Evolutionary conservation across 2,888 invertebrate genomes (phyloP), one percentile per base, ranked within the genome.

Genomic region (Pseudoips prasinana): DNA sequence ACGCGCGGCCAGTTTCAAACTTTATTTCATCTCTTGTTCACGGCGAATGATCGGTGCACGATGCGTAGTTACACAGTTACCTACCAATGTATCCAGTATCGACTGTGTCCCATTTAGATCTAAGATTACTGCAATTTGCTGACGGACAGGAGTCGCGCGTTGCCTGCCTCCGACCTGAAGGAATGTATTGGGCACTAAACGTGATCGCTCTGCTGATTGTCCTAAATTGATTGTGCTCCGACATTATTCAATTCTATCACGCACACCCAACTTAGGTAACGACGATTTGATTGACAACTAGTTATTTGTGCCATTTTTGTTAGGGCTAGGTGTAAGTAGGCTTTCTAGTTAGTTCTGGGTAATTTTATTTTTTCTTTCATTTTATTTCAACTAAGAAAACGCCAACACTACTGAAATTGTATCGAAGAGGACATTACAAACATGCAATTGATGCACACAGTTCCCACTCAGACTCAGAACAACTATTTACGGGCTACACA

Each of bases 21-120:
- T 81, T 79, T 78, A 76, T 74, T 78, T 77, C 78, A 75, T 82
- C 67, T 73, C 72, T 72, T 64, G 70, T 72, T 67, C 67, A 60
- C 61, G 59, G 62, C 63, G 72, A 76, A 73, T 76, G 75, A 74
- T 75, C 73, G 63, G 67, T 59, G 68, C 71, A 71, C 73, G 75
- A 76, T 73, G 71, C 73, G 65, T 73, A 66, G 62, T 68, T 73
- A 68, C 69, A 65, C 60, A 70, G 69, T 64, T 73, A 66, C 68
- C 57, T 73, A 66, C 68, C 57, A 71, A 73, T 63, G 68, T 72
- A 73, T 63, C 54, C 63, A 71, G 61, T 73, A 79, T 79, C 74
- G 76, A 74, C 77, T 62, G 71, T 83, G 83, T 68, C 79, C 83
- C 66, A 83, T 83, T 84, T 86, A 83, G 82, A 85, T 84, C 64